Percentiles rank a stretch among this genome's conserved stretches.
phyloP scores from a whole-genome alignment of 1,140 invertebrate genomes.

The Zaprionus ornatus region DNA sequence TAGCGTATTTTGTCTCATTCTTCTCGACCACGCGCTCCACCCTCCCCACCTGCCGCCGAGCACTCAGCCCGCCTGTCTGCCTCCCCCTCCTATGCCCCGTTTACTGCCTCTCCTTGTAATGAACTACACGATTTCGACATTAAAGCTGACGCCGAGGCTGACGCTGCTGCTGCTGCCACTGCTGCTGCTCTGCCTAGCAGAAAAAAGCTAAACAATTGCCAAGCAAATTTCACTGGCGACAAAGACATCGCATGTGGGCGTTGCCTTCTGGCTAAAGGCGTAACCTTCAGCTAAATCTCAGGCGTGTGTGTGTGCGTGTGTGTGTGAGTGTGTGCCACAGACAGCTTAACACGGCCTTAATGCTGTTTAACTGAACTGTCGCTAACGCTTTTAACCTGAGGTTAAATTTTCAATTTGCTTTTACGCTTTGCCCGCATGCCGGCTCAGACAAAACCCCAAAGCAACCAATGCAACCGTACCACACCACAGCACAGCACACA shows the following conservation, averaged over 20 bases:
- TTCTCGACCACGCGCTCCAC: not conserved
- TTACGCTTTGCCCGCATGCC: slow-evolving; percentile 46
- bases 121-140: slow-evolving; percentile 80
- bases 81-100: slow-evolving; percentile 7
- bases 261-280: slow-evolving; percentile 43
- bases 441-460: slow-evolving; percentile 52
- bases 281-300: slow-evolving; percentile 43
- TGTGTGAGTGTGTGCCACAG: slow-evolving; percentile 44
- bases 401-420: slow-evolving; percentile 82
- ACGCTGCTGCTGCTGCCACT: not conserved
- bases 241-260: slow-evolving; percentile 46
- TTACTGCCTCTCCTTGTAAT: slow-evolving; percentile 50
- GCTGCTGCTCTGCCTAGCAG: slow-evolving; percentile 13
- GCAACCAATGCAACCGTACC: slow-evolving; percentile 20
- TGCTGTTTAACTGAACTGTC: slow-evolving; percentile 81
- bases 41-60: not conserved
- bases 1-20: slow-evolving; percentile 57
- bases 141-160: slow-evolving; percentile 51
- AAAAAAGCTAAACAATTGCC: slow-evolving; percentile 58
- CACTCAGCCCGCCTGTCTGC: slow-evolving; percentile 15
- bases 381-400: slow-evolving; percentile 81
- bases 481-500: not conserved
- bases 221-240: slow-evolving; percentile 55
- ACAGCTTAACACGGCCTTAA: slow-evolving; percentile 79
- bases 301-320: slow-evolving; percentile 17